Conservation (phyloP, 2,797 vertebrate species). For the Liparis tanakae region DNA sequence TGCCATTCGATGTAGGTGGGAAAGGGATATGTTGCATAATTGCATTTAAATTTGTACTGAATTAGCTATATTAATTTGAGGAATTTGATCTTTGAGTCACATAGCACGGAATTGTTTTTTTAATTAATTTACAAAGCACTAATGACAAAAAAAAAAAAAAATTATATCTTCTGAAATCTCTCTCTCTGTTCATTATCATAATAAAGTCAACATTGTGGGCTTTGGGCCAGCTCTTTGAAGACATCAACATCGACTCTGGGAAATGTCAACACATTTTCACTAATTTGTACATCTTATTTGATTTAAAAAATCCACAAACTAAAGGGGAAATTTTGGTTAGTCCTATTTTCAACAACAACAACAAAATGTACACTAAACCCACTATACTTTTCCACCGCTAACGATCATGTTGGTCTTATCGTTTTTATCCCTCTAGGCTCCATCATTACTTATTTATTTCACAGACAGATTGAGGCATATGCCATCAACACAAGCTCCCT, state of each 20-base stretch:
- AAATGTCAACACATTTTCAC: not conserved
- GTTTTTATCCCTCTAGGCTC: constrained; percentile 18
- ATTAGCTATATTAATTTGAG: not conserved
- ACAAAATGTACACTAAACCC: not conserved
- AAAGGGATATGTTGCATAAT: not conserved
- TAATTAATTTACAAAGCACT: not conserved
- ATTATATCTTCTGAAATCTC: not conserved
- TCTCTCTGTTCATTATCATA: not conserved
- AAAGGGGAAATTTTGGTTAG: not conserved
- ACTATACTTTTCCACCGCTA: not conserved
- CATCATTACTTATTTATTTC: constrained; percentile 35
- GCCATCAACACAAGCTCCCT: constrained; percentile 2
- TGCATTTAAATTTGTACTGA: not conserved
- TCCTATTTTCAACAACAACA: not conserved
- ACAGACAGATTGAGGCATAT: constrained; percentile 12
- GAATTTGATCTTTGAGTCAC: not conserved
- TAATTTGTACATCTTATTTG: not conserved
- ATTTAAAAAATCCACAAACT: not conserved
- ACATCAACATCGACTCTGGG: not conserved
- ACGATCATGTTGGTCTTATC: constrained; percentile 7
- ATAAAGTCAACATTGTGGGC: not conserved
- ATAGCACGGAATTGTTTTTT: no score
- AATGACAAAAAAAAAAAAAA: not conserved
- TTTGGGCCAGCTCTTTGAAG: not conserved
- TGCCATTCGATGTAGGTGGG: not conserved